Evolutionary conservation across 2,888 invertebrate genomes (phyloP), one percentile per base, ranked within the genome.

Genomic region (Masnerella sp.): DNA sequence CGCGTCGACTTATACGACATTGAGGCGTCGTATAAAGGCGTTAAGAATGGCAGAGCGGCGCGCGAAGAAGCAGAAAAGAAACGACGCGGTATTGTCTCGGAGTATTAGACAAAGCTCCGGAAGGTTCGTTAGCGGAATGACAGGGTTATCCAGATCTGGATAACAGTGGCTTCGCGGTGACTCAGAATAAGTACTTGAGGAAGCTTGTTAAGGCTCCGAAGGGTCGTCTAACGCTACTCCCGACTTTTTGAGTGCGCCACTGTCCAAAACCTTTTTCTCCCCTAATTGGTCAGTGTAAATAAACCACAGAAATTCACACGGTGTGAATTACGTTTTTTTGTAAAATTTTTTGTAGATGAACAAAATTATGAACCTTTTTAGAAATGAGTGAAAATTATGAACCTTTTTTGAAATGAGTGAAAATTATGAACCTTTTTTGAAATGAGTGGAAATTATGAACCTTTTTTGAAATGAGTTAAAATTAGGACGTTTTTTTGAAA

Each of bases 31-130:
- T 51, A 34, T 43, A 62, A 58, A 62, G 30, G 62, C 36, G 62
- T 62, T 62, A 49, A 70, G 62, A 56, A 62, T 36, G 62, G 32
- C 15, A 34, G 62, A 54, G 47, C 32, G 69, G 62, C 38, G 56
- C 49, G 17, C 40, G 56, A 58, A 64, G 38, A 47, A 71, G 40
- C 38, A 43, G 47, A 71, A 58, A 64, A 64, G 58, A 71, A 62
- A 64, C 49, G 58, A 64, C 70, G 34, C n/a, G 20, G 43, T 25
- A 65, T 54, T 65, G 71, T 72, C 54, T 59, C 47, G 20, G 32
- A 64, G 59, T 47, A 65, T 72, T 65, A 72, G 64, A 72, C 65
- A 65, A 65, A 72, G 72, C 52, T 73, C 67, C 47, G 56, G 67
- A 67, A 67, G 67, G 72, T 73, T 73, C 72, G 72, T 73, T 73